A percentile compares a stretch with the other conserved stretches of the same genome.
Conservation (phyloP, 2,797 vertebrate species). For the Alfaro cultratus region DNA sequence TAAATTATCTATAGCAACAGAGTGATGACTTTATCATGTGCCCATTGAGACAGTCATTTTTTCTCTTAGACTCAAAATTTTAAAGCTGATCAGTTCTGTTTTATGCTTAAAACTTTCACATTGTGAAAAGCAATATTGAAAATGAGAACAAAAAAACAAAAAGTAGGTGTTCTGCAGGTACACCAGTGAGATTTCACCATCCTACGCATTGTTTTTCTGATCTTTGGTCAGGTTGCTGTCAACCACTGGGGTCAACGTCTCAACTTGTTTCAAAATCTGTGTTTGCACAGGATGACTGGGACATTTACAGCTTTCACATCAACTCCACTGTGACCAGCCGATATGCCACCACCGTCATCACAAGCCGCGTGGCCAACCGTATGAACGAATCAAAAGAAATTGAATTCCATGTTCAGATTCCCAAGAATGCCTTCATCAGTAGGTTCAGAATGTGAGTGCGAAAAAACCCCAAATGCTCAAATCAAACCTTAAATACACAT, state of each 20-base stretch:
- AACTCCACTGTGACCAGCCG: constrained; percentile 87
- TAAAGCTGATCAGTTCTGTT: no score
- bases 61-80: no score
- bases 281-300: constrained; percentile 72
- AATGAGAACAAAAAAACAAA: no score
- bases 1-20: background rate
- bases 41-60: background rate
- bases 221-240: background rate
- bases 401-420: constrained; percentile 88
- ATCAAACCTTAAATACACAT: background rate
- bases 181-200: no score
- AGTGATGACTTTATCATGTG: background rate
- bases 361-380: constrained; percentile 87
- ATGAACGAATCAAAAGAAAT: constrained; percentile 79
- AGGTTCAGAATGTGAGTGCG: constrained; percentile 89
- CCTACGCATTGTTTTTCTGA: background rate
- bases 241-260: background rate
- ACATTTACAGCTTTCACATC: constrained; percentile 90
- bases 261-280: constrained; percentile 6
- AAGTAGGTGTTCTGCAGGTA: no score
- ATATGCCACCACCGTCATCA: constrained; percentile 88
- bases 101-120: no score
- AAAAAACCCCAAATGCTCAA: background rate
- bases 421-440: constrained; percentile 93
- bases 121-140: no score